Base-by-base conservation (phyloP, 2,113 vertebrate species). In the Eulemur macaco region DNA sequence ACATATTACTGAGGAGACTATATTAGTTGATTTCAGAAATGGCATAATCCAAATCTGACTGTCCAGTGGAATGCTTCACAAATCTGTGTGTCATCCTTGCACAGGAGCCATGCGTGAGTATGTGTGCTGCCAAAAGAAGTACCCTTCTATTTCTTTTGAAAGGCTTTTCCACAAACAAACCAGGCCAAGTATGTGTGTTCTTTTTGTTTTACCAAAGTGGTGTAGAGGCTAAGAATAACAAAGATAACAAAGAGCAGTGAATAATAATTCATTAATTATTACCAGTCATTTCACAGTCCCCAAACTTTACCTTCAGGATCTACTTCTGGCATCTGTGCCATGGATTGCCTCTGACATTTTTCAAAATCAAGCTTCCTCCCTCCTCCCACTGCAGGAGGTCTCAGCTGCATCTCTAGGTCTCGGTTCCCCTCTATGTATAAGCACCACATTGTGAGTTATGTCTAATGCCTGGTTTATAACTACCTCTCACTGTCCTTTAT, bases 11-110 rank as follows among this genome's bases (percentile, higher is more conserved):
- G 39, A 85, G 23, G 82, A 85, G 37, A 56, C 58, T 47, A 0
- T 71, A 54, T 60, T 81, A 82, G 74, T 18, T 85, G 31, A 78
- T 86, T 74, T 77, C 76, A 96, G 69, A 95, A 94, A 88, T 5
- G 64, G 77, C 45, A 95, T 58, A 85, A 94, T 37, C 12, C 68
- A 95, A 90, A 68, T 14, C 50, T 54, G 85, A 29, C 37, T 94
- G 86, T 78, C 63, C 42, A 88, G 29, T 9, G 42, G 13, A 45
- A 45, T 13, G 3, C 69, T 29, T 45, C 71, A 74, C 25, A 74
- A 45, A 74, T 74, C 27, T 45, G 39, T 1, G 0, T 29, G 71
- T 45, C 39, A 45, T 4, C 12, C 39, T 45, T 45, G 25, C 71
- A 15, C 14, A 45, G 13, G 13, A 25, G 39, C 71, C 42, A 29